These are phyloP conservation scores for Rhamnusium bicolor DNA, from an alignment of 2,888 invertebrate genomes.

Conservation along the genomic window DNA sequence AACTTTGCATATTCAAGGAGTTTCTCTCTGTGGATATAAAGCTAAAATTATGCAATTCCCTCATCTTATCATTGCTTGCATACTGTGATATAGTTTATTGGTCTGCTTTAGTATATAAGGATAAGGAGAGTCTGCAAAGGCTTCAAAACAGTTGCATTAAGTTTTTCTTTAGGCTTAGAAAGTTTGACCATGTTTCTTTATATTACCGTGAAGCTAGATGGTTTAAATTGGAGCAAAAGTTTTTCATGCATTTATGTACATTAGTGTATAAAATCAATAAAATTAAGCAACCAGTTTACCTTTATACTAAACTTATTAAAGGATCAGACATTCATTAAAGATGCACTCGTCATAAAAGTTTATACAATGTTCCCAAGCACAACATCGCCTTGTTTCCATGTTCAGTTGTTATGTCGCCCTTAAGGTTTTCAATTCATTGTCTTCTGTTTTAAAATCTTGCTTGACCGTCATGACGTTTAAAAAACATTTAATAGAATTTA, in stretches of 20 bases:
- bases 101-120: no score
- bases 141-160: no score
- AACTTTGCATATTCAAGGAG: no score
- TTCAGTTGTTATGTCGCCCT: not conserved
- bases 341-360: not conserved
- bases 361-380: not conserved
- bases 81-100: no score
- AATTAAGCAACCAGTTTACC: not conserved
- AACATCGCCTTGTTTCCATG: not conserved
- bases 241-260: not conserved
- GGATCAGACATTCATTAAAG: not conserved
- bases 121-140: no score
- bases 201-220: not conserved
- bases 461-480: not conserved
- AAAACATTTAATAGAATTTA: not conserved
- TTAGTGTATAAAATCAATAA: not conserved
- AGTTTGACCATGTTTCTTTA: no score
- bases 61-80: no score
- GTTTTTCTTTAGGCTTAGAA: no score
- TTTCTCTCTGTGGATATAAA: no score
- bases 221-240: not conserved
- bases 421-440: not conserved
- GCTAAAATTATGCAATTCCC: no score
- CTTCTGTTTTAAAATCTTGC: not conserved
- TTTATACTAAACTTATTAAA: not conserved